phyloP scores from a whole-genome alignment of 2,113 vertebrate genomes.

The Coracopsis vasa region DNA sequence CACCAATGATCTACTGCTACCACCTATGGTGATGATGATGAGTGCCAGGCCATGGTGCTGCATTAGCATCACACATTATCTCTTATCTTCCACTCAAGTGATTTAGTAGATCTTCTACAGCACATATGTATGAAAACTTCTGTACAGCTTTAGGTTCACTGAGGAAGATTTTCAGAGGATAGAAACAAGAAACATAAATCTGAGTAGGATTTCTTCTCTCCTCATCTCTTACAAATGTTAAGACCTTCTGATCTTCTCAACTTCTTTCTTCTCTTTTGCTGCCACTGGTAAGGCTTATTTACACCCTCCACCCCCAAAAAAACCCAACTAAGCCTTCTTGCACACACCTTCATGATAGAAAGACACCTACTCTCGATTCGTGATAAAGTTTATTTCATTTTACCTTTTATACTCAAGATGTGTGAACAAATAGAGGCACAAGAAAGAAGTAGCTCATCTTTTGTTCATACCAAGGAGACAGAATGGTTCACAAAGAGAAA shows the following conservation, averaged over 20 bases:
- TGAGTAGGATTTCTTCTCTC: background rate
- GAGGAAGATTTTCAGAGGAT: background rate
- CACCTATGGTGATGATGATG: slow-evolving; percentile 13
- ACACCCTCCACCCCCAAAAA: background rate
- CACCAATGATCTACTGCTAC: slow-evolving; percentile 26
- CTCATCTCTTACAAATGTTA: background rate
- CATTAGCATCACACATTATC: slow-evolving; percentile 62
- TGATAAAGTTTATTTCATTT: background rate
- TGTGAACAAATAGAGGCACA: background rate
- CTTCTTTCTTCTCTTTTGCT: background rate
- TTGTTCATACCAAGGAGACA: background rate
- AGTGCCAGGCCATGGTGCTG: slow-evolving; percentile 8
- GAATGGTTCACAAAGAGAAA: background rate
- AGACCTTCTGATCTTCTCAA: background rate
- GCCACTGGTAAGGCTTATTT: background rate
- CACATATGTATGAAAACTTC: background rate
- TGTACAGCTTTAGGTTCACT: background rate
- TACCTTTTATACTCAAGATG: background rate
- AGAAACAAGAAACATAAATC: background rate
- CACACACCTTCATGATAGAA: fast-evolving
- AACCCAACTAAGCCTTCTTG: background rate
- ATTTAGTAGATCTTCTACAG: slow-evolving; percentile 26
- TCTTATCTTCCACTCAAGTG: background rate
- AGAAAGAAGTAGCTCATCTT: background rate
- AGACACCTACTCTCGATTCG: background rate